Percentiles rank a stretch among this genome's conserved stretches.
phyloP scores from a whole-genome alignment of 2,888 invertebrate species.

The Drosophila neotestacea region DNA sequence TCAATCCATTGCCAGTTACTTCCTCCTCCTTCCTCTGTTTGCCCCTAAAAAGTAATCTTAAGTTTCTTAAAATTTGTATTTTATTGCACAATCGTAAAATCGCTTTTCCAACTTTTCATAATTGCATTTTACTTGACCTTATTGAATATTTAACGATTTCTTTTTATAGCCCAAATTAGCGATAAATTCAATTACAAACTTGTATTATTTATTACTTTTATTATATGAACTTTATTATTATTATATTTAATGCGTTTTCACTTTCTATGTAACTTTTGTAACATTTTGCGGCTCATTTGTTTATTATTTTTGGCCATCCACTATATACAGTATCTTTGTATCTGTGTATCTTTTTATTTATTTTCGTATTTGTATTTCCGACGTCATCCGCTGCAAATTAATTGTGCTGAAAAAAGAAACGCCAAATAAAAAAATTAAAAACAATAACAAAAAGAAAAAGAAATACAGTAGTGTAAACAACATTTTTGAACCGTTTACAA shows the following conservation, averaged over 20 bases:
- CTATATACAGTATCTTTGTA: constrained; percentile 20
- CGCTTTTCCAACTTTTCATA: constrained; percentile 12
- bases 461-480: constrained; percentile 57
- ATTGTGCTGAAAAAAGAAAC: constrained; percentile 53
- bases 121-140: constrained; percentile 33
- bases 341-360: constrained; percentile 28
- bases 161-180: constrained; percentile 19
- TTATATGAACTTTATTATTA: not conserved
- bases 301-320: constrained; percentile 45
- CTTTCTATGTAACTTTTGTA: constrained; percentile 40
- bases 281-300: constrained; percentile 38
- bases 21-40: no score
- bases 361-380: constrained; percentile 53
- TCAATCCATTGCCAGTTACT: constrained; percentile 2
- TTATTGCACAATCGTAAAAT: constrained; percentile 34
- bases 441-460: constrained; percentile 33
- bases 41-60: not conserved
- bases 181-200: constrained; percentile 25
- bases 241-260: constrained; percentile 33
- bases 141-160: constrained; percentile 25
- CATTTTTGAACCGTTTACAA: constrained; percentile 54
- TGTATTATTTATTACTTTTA: constrained; percentile 24
- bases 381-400: constrained; percentile 71
- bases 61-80: constrained; percentile 10
- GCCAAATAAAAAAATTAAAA: constrained; percentile 21